Conservation (phyloP, 1,140 invertebrate species). For the Cotesia glomerata region DNA sequence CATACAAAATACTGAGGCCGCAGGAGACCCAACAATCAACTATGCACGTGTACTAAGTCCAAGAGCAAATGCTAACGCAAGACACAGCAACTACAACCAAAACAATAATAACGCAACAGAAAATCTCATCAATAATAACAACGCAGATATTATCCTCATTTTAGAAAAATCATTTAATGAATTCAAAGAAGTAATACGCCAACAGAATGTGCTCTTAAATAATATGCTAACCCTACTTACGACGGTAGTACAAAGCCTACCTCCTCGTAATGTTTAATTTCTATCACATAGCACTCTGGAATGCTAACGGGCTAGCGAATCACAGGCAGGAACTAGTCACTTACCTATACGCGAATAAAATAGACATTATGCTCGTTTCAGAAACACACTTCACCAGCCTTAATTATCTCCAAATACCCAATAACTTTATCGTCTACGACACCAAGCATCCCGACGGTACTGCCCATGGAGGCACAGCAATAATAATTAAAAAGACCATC, state of each 20-base stretch:
- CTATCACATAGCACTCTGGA: conserved; percentile 25
- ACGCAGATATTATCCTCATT: neutral
- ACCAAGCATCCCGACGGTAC: conserved; percentile 37
- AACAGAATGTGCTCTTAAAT: conserved; percentile 4
- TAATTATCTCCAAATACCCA: conserved; percentile 31
- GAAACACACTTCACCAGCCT: conserved; percentile 40
- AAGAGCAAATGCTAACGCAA: neutral
- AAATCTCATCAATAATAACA: neutral
- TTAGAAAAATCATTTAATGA: conserved; percentile 18
- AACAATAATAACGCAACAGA: neutral
- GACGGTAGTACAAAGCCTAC: conserved; percentile 7
- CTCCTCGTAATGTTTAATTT: conserved; percentile 8
- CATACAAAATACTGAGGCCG: neutral
- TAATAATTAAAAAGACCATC: conserved; percentile 38
- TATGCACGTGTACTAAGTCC: neutral
- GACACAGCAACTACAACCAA: neutral
- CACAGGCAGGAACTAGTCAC: conserved; percentile 30
- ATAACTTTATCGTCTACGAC: conserved; percentile 33
- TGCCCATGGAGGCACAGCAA: conserved; percentile 35
- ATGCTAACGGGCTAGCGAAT: conserved; percentile 35
- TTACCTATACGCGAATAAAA: conserved; percentile 30
- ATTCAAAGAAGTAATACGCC: neutral
- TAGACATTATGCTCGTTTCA: conserved; percentile 37
- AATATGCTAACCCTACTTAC: conserved; percentile 7
- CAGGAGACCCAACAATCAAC: neutral